A percentile compares a stretch with the other conserved stretches of the same genome.
Conservation (phyloP, 2,888 invertebrate genomes). For the Thecocarcelia acutangulata region DNA sequence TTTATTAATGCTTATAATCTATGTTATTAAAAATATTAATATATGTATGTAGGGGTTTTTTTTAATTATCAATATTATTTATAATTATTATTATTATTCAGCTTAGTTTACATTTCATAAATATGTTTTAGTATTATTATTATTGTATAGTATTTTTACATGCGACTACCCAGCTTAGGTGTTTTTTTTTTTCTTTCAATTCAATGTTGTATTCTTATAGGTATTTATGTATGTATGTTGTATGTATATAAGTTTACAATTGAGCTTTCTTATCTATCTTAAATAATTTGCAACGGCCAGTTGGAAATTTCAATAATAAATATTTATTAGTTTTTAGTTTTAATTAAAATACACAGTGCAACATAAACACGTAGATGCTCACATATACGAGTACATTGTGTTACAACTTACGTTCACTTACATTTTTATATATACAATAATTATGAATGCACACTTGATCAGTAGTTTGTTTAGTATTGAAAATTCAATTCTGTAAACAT, state of each 20-base stretch:
- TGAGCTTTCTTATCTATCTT: background rate
- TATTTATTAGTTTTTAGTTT: background rate
- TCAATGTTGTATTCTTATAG: conserved; percentile 50
- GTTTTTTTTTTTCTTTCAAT: conserved; percentile 72
- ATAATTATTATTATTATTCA: conserved; percentile 33
- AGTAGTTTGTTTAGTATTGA: too few relatives aligned
- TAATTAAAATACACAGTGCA: too few relatives aligned
- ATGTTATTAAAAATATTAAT: conserved; percentile 40
- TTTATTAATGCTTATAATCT: conserved; percentile 15
- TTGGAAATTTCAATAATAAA: background rate
- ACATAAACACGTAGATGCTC: background rate
- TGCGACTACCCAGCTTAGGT: conserved; percentile 82
- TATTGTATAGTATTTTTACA: conserved; percentile 78
- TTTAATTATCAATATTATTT: conserved; percentile 25
- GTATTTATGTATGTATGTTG: conserved; percentile 7
- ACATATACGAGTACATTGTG: background rate
- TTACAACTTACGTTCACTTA: too few relatives aligned
- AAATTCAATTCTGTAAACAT: too few relatives aligned
- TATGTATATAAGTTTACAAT: conserved; percentile 1
- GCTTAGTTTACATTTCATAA: conserved; percentile 52
- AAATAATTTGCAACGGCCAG: background rate
- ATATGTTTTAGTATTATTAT: conserved; percentile 49
- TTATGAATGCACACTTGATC: too few relatives aligned
- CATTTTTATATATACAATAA: too few relatives aligned
- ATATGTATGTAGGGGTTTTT: background rate